phyloP scores from a whole-genome alignment of 2,888 invertebrate genomes.

The Prionchulus punctatus region DNA sequence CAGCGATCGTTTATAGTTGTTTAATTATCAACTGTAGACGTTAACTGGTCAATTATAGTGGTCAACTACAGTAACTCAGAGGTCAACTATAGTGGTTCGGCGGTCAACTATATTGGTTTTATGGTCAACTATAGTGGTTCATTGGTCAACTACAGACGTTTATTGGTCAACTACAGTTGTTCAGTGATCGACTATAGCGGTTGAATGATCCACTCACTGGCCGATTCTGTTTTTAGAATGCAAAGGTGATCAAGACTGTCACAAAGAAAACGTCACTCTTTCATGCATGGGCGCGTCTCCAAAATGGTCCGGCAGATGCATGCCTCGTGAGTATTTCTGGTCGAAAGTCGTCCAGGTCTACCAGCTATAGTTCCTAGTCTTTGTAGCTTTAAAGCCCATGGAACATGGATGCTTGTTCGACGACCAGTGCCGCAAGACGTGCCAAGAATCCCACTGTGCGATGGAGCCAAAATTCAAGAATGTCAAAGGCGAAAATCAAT shows the following conservation, averaged over 20 bases:
- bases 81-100: too few species aligned
- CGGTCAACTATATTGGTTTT: too few species aligned
- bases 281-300: not conserved
- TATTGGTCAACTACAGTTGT: too few species aligned
- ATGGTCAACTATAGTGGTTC: too few species aligned
- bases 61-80: too few species aligned
- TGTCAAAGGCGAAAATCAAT: not conserved
- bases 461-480: not conserved
- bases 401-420: not conserved
- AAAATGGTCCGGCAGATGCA: not conserved
- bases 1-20: too few species aligned
- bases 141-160: too few species aligned
- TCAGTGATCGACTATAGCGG: too few species aligned
- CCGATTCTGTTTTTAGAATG: too few species aligned
- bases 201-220: too few species aligned
- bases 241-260: not conserved
- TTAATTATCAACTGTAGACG: too few species aligned
- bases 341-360: not conserved
- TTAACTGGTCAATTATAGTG: too few species aligned
- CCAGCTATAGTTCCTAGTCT: not conserved
- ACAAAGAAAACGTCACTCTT: not conserved
- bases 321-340: not conserved
- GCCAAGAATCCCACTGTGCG: not conserved
- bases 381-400: not conserved
- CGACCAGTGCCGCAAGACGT: not conserved